Evolutionary conservation across 2,888 invertebrate genomes (phyloP).

Genomic region (Volucella bombylans): DNA sequence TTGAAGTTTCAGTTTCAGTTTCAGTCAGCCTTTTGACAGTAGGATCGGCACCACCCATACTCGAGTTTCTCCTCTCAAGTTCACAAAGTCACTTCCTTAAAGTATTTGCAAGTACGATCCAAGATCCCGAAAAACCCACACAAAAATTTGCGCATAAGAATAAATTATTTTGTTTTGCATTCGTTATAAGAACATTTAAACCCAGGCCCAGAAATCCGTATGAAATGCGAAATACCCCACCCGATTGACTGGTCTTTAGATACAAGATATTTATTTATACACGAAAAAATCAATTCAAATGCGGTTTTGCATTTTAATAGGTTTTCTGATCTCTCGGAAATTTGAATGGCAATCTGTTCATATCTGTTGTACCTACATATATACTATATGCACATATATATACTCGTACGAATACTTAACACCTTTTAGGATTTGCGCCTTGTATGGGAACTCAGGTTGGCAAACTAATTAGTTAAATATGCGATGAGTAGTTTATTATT

Average conservation of each 20-base stretch:
- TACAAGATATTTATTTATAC: neutral
- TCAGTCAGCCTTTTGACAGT: conserved; percentile 4
- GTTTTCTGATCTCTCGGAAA: conserved; percentile 39
- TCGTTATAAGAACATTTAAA: neutral
- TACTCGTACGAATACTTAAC: too few species aligned
- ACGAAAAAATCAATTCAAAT: conserved; percentile 5
- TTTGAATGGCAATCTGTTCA: conserved; percentile 14
- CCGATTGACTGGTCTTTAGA: conserved; percentile 25
- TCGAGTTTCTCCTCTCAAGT: neutral
- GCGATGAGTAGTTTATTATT: conserved; percentile 34
- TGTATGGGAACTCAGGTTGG: conserved; percentile 25
- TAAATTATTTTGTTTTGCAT: conserved; percentile 8
- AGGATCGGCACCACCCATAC: neutral
- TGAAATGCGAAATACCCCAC: conserved; percentile 10
- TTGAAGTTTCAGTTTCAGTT: conserved; percentile 40
- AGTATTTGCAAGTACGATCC: neutral
- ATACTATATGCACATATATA: too few species aligned
- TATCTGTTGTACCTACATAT: too few species aligned
- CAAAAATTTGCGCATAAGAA: conserved; percentile 23
- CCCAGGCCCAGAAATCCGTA: neutral
- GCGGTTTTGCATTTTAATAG: conserved; percentile 43
- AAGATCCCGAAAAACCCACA: conserved; percentile 36
- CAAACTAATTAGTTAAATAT: conserved; percentile 50
- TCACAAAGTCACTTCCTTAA: conserved; percentile 30
- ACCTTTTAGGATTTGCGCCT: neutral